Base-by-base conservation (phyloP, 2,797 vertebrate species). In the Yasuhikotakia modesta region DNA sequence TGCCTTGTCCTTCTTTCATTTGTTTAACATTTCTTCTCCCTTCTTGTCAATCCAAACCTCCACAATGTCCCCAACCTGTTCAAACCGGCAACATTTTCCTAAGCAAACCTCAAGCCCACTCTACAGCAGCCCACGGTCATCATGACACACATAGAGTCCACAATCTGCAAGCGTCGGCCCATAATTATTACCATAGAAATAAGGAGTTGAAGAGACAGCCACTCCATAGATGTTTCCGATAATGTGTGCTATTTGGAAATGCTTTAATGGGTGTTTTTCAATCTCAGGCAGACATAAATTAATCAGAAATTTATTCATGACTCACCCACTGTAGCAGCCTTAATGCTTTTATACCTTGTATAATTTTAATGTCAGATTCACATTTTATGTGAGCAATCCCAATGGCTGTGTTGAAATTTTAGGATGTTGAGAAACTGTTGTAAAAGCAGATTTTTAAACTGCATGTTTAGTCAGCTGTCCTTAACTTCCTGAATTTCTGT, bases 41-140 rank as follows among this genome's bases (percentile, higher is more conserved):
- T 86, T 83, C 87, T 86, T 92, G 90, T 91, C 85, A 89, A 74
- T 79, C 68, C 64, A 48, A 52, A 24, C 39, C 83, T 89, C 85
- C 87, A 85, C 70, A 88, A 85, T 83, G 85, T 79, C 87, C 91
- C 87, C 82, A 78, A 89, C 88, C 88, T 91, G 83, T 82, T 81
- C 87, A 75, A 77, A 85, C 88, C 88, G 57, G 39, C 57, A 80
- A n/a, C 87, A 86, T 73, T 72, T 84, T 84, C 83, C 87, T 70
- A 86, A 83, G 76, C 71, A 84, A 57, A 67, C 72, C 67, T 78
- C 21, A 70, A 63, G 67, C 60, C 66, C 66, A 77, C 55, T 71
- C 32, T 70, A 71, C 48, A 63, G 60, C 76, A 78, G 68, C 60
- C 68, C 58, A 71, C 76, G 32, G 65, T 78, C 70, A 19, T 78